Conservation (phyloP, 2,888 invertebrate genomes). For the Formica aserva region DNA sequence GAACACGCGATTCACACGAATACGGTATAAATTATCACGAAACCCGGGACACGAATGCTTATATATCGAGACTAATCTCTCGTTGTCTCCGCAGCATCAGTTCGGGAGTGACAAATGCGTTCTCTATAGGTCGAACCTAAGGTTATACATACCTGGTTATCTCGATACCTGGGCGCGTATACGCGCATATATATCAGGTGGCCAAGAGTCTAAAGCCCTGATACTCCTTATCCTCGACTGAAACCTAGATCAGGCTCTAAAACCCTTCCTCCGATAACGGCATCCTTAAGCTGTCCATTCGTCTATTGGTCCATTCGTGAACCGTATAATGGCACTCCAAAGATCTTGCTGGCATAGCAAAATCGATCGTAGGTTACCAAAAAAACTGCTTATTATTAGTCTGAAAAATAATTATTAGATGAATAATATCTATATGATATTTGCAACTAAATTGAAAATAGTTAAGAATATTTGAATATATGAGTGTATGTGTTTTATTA, state of each 20-base stretch:
- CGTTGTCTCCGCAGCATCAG: constrained; percentile 78
- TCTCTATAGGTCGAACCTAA: constrained; percentile 65
- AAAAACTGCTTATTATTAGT: neutral
- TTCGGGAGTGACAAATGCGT: constrained; percentile 79
- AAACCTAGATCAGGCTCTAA: constrained; percentile 79
- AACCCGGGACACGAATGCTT: constrained; percentile 68
- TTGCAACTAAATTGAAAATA: neutral
- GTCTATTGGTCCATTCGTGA: constrained; percentile 74
- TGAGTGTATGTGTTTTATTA: neutral
- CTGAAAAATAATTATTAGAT: neutral
- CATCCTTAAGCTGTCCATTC: constrained; percentile 80
- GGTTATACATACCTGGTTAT: constrained; percentile 72
- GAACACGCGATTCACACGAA: constrained; percentile 32
- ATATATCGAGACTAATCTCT: constrained; percentile 77
- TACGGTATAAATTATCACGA: constrained; percentile 60
- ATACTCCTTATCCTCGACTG: constrained; percentile 72
- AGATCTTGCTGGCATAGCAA: constrained; percentile 53
- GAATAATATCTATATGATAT: neutral
- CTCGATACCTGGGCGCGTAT: constrained; percentile 62
- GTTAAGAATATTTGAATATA: neutral
- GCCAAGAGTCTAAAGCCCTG: constrained; percentile 67
- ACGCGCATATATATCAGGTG: constrained; percentile 60
- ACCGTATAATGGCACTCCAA: constrained; percentile 68
- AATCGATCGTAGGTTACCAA: constrained; percentile 27
- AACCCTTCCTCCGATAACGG: constrained; percentile 80